These are phyloP conservation scores for Lonchura striata DNA, from an alignment of 2,113 vertebrate species.

Conservation along the genomic window DNA sequence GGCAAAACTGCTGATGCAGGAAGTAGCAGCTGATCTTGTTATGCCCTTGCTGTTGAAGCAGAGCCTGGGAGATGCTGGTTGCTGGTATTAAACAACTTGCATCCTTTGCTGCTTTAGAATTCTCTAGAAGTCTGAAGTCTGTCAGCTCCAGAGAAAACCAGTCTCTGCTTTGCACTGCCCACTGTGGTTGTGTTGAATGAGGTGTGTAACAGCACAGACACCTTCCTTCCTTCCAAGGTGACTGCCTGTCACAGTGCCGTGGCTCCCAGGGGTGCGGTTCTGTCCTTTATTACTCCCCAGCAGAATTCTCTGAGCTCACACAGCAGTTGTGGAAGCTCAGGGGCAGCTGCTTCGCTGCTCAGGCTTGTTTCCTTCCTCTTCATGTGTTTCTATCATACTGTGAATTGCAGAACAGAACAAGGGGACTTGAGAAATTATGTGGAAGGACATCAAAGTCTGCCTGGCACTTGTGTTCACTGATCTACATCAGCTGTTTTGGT, in stretches of 20 bases:
- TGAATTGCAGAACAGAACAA: background rate
- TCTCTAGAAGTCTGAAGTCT: background rate
- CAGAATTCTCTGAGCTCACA: background rate
- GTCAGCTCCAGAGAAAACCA: background rate
- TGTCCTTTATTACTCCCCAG: background rate
- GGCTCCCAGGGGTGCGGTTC: background rate
- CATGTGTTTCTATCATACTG: rapidly evolving
- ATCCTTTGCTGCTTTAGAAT: background rate
- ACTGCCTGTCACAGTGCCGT: background rate
- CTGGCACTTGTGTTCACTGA: background rate
- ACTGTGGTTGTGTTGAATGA: background rate
- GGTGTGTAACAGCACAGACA: background rate
- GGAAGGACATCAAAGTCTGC: background rate
- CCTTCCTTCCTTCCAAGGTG: background rate
- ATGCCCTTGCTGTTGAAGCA: background rate
- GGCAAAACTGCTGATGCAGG: background rate
- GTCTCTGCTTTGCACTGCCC: background rate
- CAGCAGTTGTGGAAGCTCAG: background rate
- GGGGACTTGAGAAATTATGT: background rate
- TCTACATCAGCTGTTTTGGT: background rate
- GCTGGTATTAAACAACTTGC: background rate
- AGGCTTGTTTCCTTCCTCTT: background rate
- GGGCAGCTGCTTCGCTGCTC: background rate
- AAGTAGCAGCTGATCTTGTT: background rate
- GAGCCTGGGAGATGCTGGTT: background rate